Evolutionary conservation across 1,140 invertebrate genomes (phyloP).

Genomic region (Drosophila guanche): DNA sequence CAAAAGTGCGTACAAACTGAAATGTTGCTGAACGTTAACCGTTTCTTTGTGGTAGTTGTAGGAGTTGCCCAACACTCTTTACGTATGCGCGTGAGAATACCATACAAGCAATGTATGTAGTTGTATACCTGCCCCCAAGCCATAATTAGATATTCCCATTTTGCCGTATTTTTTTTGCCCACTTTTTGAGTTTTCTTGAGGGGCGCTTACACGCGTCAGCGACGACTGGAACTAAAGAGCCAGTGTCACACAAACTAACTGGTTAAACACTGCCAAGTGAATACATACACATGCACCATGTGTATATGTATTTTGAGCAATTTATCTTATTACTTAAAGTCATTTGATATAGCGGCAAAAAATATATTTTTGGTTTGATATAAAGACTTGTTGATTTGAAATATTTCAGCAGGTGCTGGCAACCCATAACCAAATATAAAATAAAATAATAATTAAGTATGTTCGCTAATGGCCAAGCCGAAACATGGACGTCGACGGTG

Average conservation of each 20-base stretch:
- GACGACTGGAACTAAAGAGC: too few species aligned
- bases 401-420: conserved; percentile 41
- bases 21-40: conserved; percentile 72
- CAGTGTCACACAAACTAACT: too few species aligned
- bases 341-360: conserved; percentile 1
- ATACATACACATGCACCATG: too few species aligned
- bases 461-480: conserved; percentile 46
- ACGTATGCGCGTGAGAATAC: conserved; percentile 44
- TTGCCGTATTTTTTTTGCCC: conserved; percentile 43
- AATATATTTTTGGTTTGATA: conserved; percentile 4
- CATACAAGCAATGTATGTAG: conserved; percentile 14
- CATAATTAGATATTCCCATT: conserved; percentile 61
- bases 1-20: conserved; percentile 70
- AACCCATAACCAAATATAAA: conserved; percentile 21
- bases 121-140: conserved; percentile 45
- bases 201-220: too few species aligned
- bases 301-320: conserved; percentile 11
- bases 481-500: background rate
- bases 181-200: conserved; percentile 26
- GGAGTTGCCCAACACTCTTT: conserved; percentile 11
- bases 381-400: conserved; percentile 52
- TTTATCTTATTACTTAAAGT: conserved; percentile 30
- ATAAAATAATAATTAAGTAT: conserved; percentile 48
- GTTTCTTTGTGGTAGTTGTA: conserved; percentile 42
- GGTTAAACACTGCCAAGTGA: too few species aligned